Evolutionary conservation across 2,888 invertebrate species (phyloP).

Genomic region (Tethea ocularis): DNA sequence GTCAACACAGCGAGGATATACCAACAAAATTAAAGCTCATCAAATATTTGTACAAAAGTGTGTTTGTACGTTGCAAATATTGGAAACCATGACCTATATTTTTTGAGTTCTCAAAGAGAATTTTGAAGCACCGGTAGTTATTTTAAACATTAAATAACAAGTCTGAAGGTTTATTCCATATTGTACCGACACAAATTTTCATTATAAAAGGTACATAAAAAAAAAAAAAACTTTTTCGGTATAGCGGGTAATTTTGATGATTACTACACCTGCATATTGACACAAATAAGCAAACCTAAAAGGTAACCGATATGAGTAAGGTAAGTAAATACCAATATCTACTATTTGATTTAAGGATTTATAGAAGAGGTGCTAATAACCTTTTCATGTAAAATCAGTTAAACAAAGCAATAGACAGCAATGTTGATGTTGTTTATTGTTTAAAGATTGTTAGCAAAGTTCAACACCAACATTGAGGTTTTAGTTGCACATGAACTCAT

Average conservation of each 20-base stretch:
- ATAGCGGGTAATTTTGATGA: no score
- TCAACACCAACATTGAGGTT: not conserved
- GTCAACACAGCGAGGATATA: slow-evolving; percentile 38
- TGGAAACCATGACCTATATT: slow-evolving; percentile 46
- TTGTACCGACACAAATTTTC: no score
- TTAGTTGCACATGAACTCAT: slow-evolving; percentile 40
- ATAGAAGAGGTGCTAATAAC: slow-evolving; percentile 5
- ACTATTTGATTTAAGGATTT: not conserved
- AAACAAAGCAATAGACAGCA: not conserved
- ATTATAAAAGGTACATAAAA: no score
- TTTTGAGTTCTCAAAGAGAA: slow-evolving; percentile 21
- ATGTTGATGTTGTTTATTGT: not conserved
- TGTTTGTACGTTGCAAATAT: slow-evolving; percentile 37
- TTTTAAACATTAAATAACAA: no score
- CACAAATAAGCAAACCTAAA: not conserved
- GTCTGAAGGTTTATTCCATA: no score
- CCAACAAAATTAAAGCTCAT: slow-evolving; percentile 48
- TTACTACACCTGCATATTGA: no score
- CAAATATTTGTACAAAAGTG: slow-evolving; percentile 41
- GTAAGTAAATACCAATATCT: not conserved
- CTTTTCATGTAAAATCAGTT: slow-evolving; percentile 3
- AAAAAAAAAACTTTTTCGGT: no score
- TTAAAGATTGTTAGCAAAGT: slow-evolving; percentile 1
- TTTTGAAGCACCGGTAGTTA: no score
- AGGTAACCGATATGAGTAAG: not conserved